Conservation (phyloP, 2,797 vertebrate species). For the Notamacropus eugenii region DNA sequence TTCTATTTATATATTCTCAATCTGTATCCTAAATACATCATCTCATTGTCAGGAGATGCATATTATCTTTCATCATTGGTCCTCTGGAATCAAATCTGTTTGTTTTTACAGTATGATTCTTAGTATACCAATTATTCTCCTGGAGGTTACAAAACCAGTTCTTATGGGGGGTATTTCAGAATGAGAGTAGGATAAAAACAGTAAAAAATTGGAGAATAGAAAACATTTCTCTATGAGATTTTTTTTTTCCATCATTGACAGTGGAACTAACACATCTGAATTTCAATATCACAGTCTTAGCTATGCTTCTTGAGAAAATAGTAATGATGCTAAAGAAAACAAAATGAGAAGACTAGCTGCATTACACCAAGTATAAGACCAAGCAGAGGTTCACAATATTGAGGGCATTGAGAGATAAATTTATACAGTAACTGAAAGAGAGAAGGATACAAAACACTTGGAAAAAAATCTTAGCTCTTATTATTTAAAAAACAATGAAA, state of each 20-base stretch:
- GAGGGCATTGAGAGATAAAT: not conserved
- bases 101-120: not conserved
- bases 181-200: not conserved
- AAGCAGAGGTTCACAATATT: not conserved
- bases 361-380: not conserved
- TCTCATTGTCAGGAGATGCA: not conserved
- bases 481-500: not conserved
- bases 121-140: not conserved
- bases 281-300: not conserved
- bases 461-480: not conserved
- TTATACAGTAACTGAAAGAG: not conserved
- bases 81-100: not conserved
- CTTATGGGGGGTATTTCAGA: not conserved
- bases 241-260: not conserved
- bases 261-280: not conserved
- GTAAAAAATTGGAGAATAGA: not conserved
- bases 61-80: not conserved
- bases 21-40: not conserved
- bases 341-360: not conserved
- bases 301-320: not conserved
- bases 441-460: not conserved
- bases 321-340: not conserved
- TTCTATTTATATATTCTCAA: not conserved
- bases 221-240: not conserved
- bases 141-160: not conserved